Evolutionary conservation across 2,888 invertebrate species (phyloP), one percentile per base, ranked within the genome.

Genomic region (Galeopsomyia nigrocyanea): DNA sequence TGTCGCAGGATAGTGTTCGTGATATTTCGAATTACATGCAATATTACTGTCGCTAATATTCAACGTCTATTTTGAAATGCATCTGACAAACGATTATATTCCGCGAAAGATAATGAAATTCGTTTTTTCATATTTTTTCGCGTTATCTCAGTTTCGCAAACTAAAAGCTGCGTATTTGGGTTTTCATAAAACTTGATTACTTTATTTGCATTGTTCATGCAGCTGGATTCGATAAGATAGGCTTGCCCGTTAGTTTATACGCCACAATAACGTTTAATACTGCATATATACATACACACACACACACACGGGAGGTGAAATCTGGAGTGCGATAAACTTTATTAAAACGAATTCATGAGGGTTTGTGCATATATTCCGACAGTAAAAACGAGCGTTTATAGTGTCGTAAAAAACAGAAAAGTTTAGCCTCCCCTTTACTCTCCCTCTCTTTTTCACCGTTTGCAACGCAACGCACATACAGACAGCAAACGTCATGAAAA

Each of bases 381-480:
- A 67, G 63, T 67, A 63, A 72, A 71, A 72, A 49, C 57, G 46
- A 63, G 51, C 56, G 51, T 67, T 67, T 62, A 67, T 51, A 67
- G 51, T 67, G 39, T 63, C 67, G 31, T 63, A 67, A 63, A 61
- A 61, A 58, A 57, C 26, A 26, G 26, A 26, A 26, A 39, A 39
- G 39, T 39, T 13, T 10, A 10, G 26, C 31, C 31, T 31, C 31
- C 31, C 31, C n/a, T n/a, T n/a, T 31, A 31, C 31, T n/a, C n/a
- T n/a, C 31, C 7, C 31, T 13, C 7, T 39, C 39, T 10, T 39
- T 39, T 13, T 3, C 31, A 5, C 13, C 39, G 39, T 7, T 39
- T 9, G 39, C 39, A 39, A 39, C 10, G 7, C 39, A 39, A 26
- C 26, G 5, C 26, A 5, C 26, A 26, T 39, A 39, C 39, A 3